These are phyloP conservation scores for Ornithoptera alexandrae DNA, from an alignment of 2,888 invertebrate genomes.

Conservation along the genomic window DNA sequence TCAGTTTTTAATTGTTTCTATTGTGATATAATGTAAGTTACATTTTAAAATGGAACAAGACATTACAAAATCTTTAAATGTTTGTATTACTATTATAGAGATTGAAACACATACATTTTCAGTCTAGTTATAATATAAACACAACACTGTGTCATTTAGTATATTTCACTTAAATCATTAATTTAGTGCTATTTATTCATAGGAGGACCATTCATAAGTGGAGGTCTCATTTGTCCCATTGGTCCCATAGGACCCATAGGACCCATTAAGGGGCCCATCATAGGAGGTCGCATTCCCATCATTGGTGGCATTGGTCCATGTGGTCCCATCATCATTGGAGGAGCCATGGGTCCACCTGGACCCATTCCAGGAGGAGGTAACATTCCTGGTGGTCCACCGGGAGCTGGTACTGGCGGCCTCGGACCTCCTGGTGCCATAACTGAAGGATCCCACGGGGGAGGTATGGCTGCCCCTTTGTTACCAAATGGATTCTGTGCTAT, in stretches of 20 bases:
- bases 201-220: constrained; percentile 85
- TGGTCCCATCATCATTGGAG: constrained; percentile 91
- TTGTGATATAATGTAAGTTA: too few species aligned
- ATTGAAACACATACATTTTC: background rate
- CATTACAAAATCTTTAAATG: too few species aligned
- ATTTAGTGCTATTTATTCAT: constrained; percentile 71
- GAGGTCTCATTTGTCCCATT: constrained; percentile 87
- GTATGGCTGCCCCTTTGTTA: constrained; percentile 87
- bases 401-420: constrained; percentile 74
- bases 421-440: constrained; percentile 79
- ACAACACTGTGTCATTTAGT: constrained; percentile 11
- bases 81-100: background rate
- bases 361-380: constrained; percentile 80
- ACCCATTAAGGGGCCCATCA: constrained; percentile 83
- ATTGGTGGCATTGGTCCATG: constrained; percentile 89
- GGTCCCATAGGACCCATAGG: constrained; percentile 83
- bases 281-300: constrained; percentile 84
- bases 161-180: background rate
- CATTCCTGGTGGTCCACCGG: constrained; percentile 84
- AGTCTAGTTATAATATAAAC: constrained; percentile 1
- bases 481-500: constrained; percentile 95
- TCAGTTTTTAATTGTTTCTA: too few species aligned
- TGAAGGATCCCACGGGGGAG: constrained; percentile 86
- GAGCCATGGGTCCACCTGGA: constrained; percentile 84
- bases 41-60: too few species aligned